Conservation (phyloP, 2,888 invertebrate genomes). For the Argyresthia goedartella region DNA sequence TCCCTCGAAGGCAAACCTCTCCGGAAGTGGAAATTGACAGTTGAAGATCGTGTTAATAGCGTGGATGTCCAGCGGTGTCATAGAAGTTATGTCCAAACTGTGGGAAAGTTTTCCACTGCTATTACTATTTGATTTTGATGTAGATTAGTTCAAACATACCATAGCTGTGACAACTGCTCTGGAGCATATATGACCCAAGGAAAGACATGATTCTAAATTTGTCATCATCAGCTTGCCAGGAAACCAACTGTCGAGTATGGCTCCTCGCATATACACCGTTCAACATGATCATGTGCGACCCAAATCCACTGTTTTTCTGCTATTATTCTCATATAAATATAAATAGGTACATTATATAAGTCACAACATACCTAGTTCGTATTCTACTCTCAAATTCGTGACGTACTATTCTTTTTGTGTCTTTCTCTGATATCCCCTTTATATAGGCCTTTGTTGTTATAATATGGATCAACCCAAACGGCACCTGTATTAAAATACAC, state of each 20-base stretch:
- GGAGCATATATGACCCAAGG: no score
- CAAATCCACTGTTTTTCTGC: no score
- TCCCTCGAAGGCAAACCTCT: slow-evolving; percentile 21
- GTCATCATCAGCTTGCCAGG: no score
- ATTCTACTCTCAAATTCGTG: slow-evolving; percentile 28
- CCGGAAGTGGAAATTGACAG: slow-evolving; percentile 37
- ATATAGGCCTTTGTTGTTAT: slow-evolving; percentile 22
- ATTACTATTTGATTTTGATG: no score
- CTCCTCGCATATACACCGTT: no score
- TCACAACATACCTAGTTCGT: slow-evolving; percentile 21
- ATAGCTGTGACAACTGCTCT: no score
- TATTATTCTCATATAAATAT: no score
- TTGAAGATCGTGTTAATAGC: slow-evolving; percentile 45
- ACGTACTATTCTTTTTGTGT: slow-evolving; percentile 11
- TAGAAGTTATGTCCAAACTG: slow-evolving; percentile 32
- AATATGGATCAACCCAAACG: slow-evolving; percentile 25
- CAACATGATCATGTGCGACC: no score
- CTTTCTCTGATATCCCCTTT: slow-evolving; percentile 6
- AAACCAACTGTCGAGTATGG: no score
- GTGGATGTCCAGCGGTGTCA: slow-evolving; percentile 42
- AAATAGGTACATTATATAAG: no score
- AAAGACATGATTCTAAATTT: no score
- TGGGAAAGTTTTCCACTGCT: neutral
- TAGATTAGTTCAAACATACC: no score
- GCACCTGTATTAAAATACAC: slow-evolving; percentile 18